Conservation (phyloP, 2,113 vertebrate species). For the Sclerurus mexicanus region DNA sequence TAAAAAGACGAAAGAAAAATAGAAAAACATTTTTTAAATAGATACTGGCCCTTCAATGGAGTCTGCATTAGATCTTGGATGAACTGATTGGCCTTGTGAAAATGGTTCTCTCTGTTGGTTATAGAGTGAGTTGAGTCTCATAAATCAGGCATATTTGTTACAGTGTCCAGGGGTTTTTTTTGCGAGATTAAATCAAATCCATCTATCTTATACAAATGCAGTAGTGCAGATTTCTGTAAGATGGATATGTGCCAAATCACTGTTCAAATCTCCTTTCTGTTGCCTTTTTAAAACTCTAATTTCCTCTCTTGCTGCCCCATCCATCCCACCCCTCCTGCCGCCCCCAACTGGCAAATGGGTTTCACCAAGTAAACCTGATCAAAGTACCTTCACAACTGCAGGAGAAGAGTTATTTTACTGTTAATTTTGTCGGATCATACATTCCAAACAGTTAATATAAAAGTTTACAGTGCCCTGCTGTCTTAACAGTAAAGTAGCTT, state of each 20-base stretch:
- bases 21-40: neutral
- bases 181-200: neutral
- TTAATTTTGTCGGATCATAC: slow-evolving; percentile 35
- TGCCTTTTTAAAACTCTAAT: slow-evolving; percentile 13
- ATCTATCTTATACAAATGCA: neutral
- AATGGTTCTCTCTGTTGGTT: neutral
- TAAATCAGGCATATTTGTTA: neutral
- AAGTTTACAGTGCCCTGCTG: slow-evolving; percentile 50
- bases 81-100: neutral
- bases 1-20: neutral
- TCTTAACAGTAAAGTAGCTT: slow-evolving; percentile 43
- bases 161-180: neutral
- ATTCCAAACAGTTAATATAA: slow-evolving; percentile 57
- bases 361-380: slow-evolving; percentile 32
- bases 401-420: neutral
- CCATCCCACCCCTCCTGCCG: accelerated
- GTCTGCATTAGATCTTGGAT: neutral
- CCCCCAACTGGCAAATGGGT: neutral
- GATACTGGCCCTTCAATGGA: neutral
- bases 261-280: neutral
- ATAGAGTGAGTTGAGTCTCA: neutral
- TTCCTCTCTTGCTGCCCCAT: neutral
- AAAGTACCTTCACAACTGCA: neutral
- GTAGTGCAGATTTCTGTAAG: neutral
- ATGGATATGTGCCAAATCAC: neutral